These are phyloP conservation scores for Pristionchus japonicus DNA, from an alignment of 2,888 invertebrate species.

Conservation along the genomic window DNA sequence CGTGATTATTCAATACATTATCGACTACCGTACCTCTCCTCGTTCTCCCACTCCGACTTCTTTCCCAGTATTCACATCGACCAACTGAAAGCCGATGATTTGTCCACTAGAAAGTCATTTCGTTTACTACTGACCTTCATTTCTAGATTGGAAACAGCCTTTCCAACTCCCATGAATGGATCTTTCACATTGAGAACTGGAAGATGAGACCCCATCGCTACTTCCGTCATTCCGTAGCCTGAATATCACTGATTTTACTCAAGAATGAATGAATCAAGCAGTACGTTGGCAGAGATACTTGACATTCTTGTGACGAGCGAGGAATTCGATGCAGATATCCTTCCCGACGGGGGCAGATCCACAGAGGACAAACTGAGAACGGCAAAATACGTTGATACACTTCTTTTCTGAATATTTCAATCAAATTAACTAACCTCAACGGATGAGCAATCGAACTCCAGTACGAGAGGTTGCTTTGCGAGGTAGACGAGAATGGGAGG, in stretches of 20 bases:
- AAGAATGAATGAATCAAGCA: too few species aligned
- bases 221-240: conserved; percentile 86
- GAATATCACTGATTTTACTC: too few species aligned
- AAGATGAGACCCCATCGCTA: conserved; percentile 80
- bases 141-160: conserved; percentile 81
- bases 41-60: conserved; percentile 81
- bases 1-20: too few species aligned
- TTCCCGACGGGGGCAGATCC: conserved; percentile 68
- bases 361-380: conserved; percentile 50
- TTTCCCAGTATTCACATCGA: conserved; percentile 78
- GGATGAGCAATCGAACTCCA: conserved; percentile 85
- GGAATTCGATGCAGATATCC: conserved; percentile 63
- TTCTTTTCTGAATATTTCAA: too few species aligned
- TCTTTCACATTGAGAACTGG: conserved; percentile 70
- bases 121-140: conserved; percentile 77
- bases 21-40: conserved; percentile 80
- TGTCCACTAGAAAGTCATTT: too few species aligned
- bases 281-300: conserved; percentile 52
- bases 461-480: conserved; percentile 81
- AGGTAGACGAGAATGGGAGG: conserved; percentile 88
- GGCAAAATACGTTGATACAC: too few species aligned
- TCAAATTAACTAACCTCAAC: too few species aligned
- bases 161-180: conserved; percentile 83
- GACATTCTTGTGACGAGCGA: conserved; percentile 48
- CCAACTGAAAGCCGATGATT: conserved; percentile 69